Evolutionary conservation across 1,140 invertebrate species (phyloP), one percentile per base, ranked within the genome.

Genomic region (Sminthurides bifidus): DNA sequence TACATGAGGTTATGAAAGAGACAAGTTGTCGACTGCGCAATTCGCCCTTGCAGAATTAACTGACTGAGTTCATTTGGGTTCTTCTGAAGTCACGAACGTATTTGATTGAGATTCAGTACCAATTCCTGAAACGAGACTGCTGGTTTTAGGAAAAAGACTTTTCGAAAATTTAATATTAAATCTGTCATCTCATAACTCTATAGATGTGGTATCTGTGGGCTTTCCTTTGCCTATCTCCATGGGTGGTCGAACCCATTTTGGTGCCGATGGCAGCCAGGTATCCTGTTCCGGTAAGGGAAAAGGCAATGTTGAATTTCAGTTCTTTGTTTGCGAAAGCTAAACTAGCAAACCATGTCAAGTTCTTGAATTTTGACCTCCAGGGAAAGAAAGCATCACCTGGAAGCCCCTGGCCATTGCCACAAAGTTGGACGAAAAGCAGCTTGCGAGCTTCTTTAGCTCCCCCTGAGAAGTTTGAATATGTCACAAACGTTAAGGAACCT

Each of bases 201-300:
- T n/a, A n/a, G n/a, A n/a, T n/a, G n/a, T n/a, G n/a, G n/a, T n/a
- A n/a, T n/a, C n/a, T n/a, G n/a, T n/a, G n/a, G n/a, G n/a, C n/a
- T n/a, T n/a, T n/a, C n/a, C n/a, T n/a, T n/a, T n/a, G n/a, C n/a
- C n/a, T n/a, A n/a, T n/a, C n/a, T n/a, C n/a, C n/a, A n/a, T n/a
- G n/a, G n/a, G 46, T 44, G 8, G 46, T 52, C 30, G 43, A 58
- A 17, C 49, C 43, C 8, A 90, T 48, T 24, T 52, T 52, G 27
- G 23, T 23, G 3, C 51, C 4, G 15, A 40, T 52, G 17, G 51
- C 51, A 23, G 51, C 51, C 4, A 38, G 35, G 35, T 10, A n/a
- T 41, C 33, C 33, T 3, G 2, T 54, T 27, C 52, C 40, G 5
- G 52, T 43, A 44, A 43, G 30, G 5, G 5, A 6, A 24, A n/a